Evolutionary conservation across 2,888 invertebrate species (phyloP), one percentile per base, ranked within the genome.

Genomic region (Nemotelus nigrinus): DNA sequence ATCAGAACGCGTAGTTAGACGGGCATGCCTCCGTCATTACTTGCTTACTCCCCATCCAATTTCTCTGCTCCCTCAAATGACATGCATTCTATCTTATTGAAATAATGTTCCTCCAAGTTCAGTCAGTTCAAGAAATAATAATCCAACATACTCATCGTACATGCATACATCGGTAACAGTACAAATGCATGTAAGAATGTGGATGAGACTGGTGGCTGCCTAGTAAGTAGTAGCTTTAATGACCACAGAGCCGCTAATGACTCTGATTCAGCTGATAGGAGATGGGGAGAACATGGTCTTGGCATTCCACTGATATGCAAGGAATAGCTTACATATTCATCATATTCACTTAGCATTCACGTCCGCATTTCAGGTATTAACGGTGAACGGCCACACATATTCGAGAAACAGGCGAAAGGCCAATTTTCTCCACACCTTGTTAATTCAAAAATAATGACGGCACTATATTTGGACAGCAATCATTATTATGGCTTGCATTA

Each of bases 381-480:
- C 39, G 47, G 43, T 58, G 47, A 58, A 45, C 57, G 48, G 63
- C 53, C 58, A 25, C 39, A 6, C n/a, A 25, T 44, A 47, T 58
- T 74, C 48, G 44, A 50, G 50, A 48, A 70, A 70, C 70, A 64
- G 55, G 76, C 77, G 45, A 64, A 57, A 64, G 70, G 72, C 76
- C 78, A 81, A 81, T 85, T 83, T 84, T 83, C 83, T 87, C 86
- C 87, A 86, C 87, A 87, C 87, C 87, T 87, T 85, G 87, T 88
- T 88, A 89, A 89, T 89, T 89, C 86, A 87, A 88, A 88, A 86
- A 87, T 87, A 87, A 87, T 87, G 86, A 87, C 86, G 86, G 85
- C 85, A 86, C 86, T 85, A 81, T 80, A 80, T 80, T 80, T 79
- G 80, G 72, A 78, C 78, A 79, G 76, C 67, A 79, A 79, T 78